phyloP scores from a whole-genome alignment of 2,888 invertebrate genomes.

The Chirona hameri region DNA sequence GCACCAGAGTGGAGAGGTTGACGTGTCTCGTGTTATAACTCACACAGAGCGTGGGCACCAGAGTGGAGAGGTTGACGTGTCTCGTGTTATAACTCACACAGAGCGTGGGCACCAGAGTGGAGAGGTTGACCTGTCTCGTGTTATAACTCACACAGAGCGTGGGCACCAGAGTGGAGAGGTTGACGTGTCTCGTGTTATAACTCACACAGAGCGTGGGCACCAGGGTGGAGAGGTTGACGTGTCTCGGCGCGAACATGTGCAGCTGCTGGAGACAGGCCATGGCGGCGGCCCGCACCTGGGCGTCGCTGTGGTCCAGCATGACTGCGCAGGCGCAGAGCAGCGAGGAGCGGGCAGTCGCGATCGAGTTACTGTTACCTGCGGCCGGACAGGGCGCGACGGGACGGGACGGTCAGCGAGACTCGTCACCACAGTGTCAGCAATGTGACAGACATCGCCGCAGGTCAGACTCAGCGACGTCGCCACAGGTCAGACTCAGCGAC shows the following conservation, averaged over 20 bases:
- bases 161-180: constrained; percentile 85
- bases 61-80: constrained; percentile 85
- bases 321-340: constrained; percentile 92
- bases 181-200: constrained; percentile 72
- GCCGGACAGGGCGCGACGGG: not conserved
- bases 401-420: not conserved
- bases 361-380: constrained; percentile 64
- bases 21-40: constrained; percentile 90
- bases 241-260: constrained; percentile 93
- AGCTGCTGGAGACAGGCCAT: constrained; percentile 94
- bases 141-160: no score
- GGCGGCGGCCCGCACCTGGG: constrained; percentile 91
- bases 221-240: constrained; percentile 85
- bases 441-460: not conserved
- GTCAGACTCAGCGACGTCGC: no score
- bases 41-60: constrained; percentile 91
- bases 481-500: not conserved
- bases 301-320: constrained; percentile 82
- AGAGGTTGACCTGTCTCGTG: constrained; percentile 88
- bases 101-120: constrained; percentile 86
- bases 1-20: constrained; percentile 85
- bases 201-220: constrained; percentile 90
- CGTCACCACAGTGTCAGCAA: constrained; percentile 47
- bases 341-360: constrained; percentile 72
- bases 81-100: no score